Conservation (phyloP, 2,113 vertebrate species). For the Antigone vipio region DNA sequence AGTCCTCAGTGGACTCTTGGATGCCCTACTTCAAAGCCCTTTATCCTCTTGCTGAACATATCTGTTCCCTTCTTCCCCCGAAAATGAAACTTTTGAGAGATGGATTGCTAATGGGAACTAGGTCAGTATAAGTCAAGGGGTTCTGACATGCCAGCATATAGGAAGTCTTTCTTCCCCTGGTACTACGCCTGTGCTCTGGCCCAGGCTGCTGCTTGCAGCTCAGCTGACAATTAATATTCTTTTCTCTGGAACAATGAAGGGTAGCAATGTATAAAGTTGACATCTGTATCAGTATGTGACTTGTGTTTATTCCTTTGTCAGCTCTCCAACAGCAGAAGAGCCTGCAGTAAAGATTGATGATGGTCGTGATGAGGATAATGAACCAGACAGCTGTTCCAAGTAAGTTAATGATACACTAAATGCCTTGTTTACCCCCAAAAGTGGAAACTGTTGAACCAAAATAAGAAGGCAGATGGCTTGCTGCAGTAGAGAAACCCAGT, state of each 20-base stretch:
- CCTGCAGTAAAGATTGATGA: slow-evolving; percentile 84
- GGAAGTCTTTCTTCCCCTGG: background rate
- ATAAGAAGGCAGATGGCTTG: background rate
- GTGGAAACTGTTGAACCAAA: background rate
- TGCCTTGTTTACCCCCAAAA: background rate
- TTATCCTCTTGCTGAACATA: background rate
- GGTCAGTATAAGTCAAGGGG: background rate
- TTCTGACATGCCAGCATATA: background rate
- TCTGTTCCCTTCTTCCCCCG: background rate
- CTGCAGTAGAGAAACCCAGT: background rate
- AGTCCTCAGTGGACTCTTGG: background rate
- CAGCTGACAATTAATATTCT: background rate
- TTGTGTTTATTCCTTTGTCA: slow-evolving; percentile 2
- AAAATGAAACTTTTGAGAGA: background rate
- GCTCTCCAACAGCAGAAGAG: slow-evolving; percentile 71
- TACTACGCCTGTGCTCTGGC: background rate
- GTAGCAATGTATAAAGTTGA: background rate
- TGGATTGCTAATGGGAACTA: background rate
- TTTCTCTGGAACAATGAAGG: background rate
- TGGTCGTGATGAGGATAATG: slow-evolving; percentile 71
- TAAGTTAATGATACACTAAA: slow-evolving; percentile 62
- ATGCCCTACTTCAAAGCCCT: background rate
- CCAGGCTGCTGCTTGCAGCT: background rate
- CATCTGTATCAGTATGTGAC: background rate
- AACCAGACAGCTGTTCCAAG: slow-evolving; percentile 74